phyloP scores from a whole-genome alignment of 2,113 vertebrate species.

The Carollia perspicillata region DNA sequence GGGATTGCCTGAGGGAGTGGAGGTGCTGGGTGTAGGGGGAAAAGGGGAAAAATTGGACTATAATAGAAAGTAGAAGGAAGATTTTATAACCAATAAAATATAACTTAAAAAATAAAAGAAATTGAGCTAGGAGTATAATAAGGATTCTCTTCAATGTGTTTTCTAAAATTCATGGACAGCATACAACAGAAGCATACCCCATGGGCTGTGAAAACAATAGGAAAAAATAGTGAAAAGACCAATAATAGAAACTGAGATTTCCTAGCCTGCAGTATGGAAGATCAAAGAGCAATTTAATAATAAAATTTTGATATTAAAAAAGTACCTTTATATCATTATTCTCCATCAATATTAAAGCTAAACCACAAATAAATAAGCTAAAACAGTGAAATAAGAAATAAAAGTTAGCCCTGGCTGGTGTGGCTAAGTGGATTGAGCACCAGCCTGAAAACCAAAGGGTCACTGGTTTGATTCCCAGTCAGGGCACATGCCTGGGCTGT shows the following conservation, averaged over 20 bases:
- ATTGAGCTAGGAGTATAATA: not conserved
- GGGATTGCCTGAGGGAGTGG: too few relatives aligned
- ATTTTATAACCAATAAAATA: too few relatives aligned
- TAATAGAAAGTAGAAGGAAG: too few relatives aligned
- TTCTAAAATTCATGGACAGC: constrained; percentile 15
- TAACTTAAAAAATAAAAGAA: too few relatives aligned
- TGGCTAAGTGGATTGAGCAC: too few relatives aligned
- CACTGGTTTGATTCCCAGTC: too few relatives aligned
- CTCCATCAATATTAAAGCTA: not conserved
- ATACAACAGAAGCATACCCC: not conserved
- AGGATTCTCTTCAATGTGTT: not conserved
- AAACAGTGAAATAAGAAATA: not conserved
- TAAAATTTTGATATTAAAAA: not conserved
- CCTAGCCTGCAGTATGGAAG: not conserved
- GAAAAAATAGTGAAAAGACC: not conserved
- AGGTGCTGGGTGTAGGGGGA: too few relatives aligned
- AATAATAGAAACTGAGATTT: not conserved
- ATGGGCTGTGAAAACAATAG: not conserved
- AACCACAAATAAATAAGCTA: not conserved
- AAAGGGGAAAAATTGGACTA: too few relatives aligned
- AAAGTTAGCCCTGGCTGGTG: not conserved
- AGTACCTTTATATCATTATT: not conserved
- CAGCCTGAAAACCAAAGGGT: too few relatives aligned
- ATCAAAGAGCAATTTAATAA: not conserved
- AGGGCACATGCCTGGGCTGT: too few relatives aligned